Base-by-base conservation (phyloP, 2,797 vertebrate species). In the Brotula barbata region DNA sequence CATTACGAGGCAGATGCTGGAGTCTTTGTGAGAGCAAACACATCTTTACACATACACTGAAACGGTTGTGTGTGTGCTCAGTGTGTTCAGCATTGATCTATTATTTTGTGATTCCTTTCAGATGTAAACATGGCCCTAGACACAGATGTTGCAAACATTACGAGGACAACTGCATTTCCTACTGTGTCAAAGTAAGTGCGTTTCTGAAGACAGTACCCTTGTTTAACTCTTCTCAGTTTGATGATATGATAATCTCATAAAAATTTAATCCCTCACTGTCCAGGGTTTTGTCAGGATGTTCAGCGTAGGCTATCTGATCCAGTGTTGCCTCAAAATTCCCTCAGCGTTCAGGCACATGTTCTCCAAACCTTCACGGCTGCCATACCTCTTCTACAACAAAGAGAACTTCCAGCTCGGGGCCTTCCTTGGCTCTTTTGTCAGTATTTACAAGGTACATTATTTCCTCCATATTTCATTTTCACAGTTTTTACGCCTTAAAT, bases 281-380 rank as follows among this genome's bases (percentile, higher is more conserved):
- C 77, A 99, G 97, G 95, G 96, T 52, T 99, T 99, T 77, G 86
- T 99, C 83, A 90, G 96, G 82, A 99, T 99, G 97, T 99, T 99
- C 81, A 98, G 97, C 6, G 89, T 99, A 0, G 97, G 97, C 42
- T 99, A 96, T 83, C 84, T 99, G 88, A 99, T 99, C 86, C 97
- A 99, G 83, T 99, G 97, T 85, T 98, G 96, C 88, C 93, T 99
- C 62, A 94, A 94, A 81, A 92, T 99, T 58, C 96, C 97, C 41
- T 96, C 96, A 65, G 90, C 95, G 0, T 95, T 98, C 81, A 91
- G 96, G 22, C 94, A 96, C 74, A 89, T 95, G 79, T 96, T 98
- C 84, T 95, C 96, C 50, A 92, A 96, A 71, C 97, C 97, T 0
- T 99, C 97, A 4, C 89, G 94, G 7, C 88, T 99, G 8, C 81